Base-by-base conservation (phyloP, 2,113 vertebrate genomes). In the Rhinoptilus africanus region DNA sequence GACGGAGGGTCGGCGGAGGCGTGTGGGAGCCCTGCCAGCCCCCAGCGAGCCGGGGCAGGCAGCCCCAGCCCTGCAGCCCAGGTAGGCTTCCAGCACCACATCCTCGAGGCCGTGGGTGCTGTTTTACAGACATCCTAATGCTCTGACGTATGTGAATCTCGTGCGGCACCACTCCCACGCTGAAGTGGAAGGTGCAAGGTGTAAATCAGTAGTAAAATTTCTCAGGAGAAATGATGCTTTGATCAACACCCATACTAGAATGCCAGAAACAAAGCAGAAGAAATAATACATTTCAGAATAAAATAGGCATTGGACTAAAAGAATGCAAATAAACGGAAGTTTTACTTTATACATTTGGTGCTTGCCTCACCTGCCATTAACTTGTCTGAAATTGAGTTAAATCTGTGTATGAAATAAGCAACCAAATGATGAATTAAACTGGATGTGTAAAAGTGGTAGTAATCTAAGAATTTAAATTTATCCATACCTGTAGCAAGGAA, bases 91-190 rank as follows among this genome's bases (percentile, higher is more conserved):
- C 54, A 37, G 60, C 74, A 26, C 15, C 1, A 60, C 35, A 2
- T 37, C 3, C 2, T 18, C 11, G 32, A 18, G 71, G 37, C 35
- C 15, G 37, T 1, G 0, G 45, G 13, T 35, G 27, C 64, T 1
- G 3, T 24, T 24, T 51, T 4, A 22, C 27, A 16, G 15, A 23
- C 2, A 0, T 28, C 35, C 21, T 30, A 5, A 4, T 18, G 37
- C 56, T 57, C 57, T 45, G 37, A 37, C 1, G 1, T 11, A 3
- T 6, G 26, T 1, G 10, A 59, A 28, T 68, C 23, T 16, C 1
- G 0, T 12, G 20, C 0, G 0, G 41, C 47, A 48, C 22, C 19
- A 1, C 35, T 32, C 1, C 0, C 8, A 0, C 0, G 0, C 51
- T 6, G 34, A 34, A 34, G 50, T 3, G 21, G 34, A 32, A 80